Evolutionary conservation across 2,113 vertebrate species (phyloP), one percentile per base, ranked within the genome.

Genomic region (Brachyhypopomus occidentalis): DNA sequence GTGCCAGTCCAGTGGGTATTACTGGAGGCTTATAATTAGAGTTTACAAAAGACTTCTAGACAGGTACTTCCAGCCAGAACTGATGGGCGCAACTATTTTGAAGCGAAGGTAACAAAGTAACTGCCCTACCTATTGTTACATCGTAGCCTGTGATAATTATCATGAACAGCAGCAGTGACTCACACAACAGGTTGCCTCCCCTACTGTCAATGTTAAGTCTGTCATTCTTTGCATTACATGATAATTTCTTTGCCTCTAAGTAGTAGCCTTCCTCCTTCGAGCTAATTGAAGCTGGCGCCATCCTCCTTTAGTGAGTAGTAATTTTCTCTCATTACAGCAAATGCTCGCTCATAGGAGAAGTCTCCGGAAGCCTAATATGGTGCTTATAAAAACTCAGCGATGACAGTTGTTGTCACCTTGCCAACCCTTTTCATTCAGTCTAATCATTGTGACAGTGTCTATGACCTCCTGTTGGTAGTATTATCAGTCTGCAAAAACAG

Each of bases 281-380:
- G 89, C 90, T 91, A 93, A 93, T 92, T 92, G 91, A 89, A 86
- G 77, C 89, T 92, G 92, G 91, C 90, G 89, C 90, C 92, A 88
- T 85, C 81, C 88, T 85, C 82, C 89, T 85, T 83, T 87, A 86
- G 80, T 88, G 90, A 88, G 89, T 92, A 91, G 88, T 91, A 84
- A 92, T 94, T 92, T 91, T 89, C 88, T 86, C 86, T 86, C 90
- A 92, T 93, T 92, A 92, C 89, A 89, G 90, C 83, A 74, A 56
- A 84, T 80, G 84, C 83, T 59, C 86, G 82, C 60, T 86, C 75
- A 86, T 79, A 82, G 78, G 79, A 85, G 72, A 89, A 83, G 79
- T 73, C 71, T 85, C 83, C 52, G 83, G 82, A 88, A 83, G 84
- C 79, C 80, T 78, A 63, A 76, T 84, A 83, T 56, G 74, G 84